A percentile compares a stretch with the other conserved stretches of the same genome.
phyloP scores from a whole-genome alignment of 2,113 vertebrate genomes.

The Sturnira hondurensis region DNA sequence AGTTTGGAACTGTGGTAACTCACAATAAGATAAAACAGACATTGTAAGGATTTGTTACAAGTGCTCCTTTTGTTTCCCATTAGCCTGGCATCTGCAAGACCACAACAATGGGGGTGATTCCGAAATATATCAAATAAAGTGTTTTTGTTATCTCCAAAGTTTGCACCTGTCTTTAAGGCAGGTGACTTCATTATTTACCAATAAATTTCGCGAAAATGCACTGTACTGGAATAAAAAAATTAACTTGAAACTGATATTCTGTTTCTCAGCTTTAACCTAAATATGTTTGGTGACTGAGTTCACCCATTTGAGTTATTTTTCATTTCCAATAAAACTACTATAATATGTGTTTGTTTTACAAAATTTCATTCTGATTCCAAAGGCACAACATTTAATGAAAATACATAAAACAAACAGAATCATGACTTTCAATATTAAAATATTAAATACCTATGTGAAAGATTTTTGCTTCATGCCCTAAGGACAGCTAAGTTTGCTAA shows the following conservation, averaged over 20 bases:
- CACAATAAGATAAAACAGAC: not conserved
- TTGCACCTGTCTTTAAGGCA: not conserved
- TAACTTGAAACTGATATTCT: not conserved
- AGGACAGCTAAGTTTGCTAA: not conserved
- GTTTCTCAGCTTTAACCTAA: not conserved
- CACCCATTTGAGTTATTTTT: not conserved
- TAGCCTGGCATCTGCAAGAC: not conserved
- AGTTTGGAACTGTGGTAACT: not conserved
- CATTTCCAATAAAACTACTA: not conserved
- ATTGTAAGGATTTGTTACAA: not conserved
- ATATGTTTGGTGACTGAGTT: not conserved
- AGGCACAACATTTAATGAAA: constrained; percentile 5
- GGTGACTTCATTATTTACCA: not conserved
- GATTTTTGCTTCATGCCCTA: not conserved
- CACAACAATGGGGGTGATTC: not conserved
- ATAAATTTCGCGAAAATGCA: not conserved
- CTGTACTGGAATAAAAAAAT: not conserved
- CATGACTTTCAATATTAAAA: not conserved
- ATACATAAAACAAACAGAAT: constrained; percentile 15
- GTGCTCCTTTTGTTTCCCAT: not conserved
- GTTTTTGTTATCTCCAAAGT: not conserved
- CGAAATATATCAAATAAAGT: not conserved
- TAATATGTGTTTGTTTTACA: not conserved
- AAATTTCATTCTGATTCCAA: not conserved
- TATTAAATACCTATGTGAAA: constrained; percentile 18